These are phyloP conservation scores for Amphipoea oculea DNA, from an alignment of 2,888 invertebrate species.

Conservation along the genomic window DNA sequence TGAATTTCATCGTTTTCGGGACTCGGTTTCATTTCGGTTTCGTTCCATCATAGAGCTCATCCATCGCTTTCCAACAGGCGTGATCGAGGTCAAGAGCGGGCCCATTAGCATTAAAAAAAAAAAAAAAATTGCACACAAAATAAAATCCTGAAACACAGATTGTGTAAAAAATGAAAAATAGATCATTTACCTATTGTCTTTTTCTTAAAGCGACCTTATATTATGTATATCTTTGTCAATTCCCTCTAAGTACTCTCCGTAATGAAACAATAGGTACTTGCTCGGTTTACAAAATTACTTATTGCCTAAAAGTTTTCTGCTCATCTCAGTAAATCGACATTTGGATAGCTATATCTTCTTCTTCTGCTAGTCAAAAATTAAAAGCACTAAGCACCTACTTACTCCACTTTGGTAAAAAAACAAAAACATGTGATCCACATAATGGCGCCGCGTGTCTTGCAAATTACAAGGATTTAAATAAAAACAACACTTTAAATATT, in stretches of 20 bases:
- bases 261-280: background rate
- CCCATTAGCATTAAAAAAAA: too few relatives aligned
- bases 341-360: background rate
- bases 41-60: too few relatives aligned
- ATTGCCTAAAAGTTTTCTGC: background rate
- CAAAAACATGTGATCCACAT: constrained; percentile 13
- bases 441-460: constrained; percentile 25
- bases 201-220: background rate
- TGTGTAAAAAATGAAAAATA: background rate
- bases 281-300: too few relatives aligned
- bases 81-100: too few relatives aligned
- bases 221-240: background rate
- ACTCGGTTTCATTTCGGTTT: background rate
- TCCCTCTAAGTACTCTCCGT: background rate
- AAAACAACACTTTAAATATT: constrained; percentile 41
- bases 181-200: background rate
- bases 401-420: background rate
- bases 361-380: background rate
- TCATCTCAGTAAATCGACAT: background rate
- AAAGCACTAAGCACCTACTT: constrained; percentile 13
- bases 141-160: constrained; percentile 2
- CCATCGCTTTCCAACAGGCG: too few relatives aligned
- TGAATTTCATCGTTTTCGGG: background rate
- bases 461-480: constrained; percentile 42
- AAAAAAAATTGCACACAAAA: background rate